Percentiles rank a stretch among this genome's conserved stretches.
Evolutionary conservation across 1,140 invertebrate species (phyloP).

Genomic region (Euwallacea similis): DNA sequence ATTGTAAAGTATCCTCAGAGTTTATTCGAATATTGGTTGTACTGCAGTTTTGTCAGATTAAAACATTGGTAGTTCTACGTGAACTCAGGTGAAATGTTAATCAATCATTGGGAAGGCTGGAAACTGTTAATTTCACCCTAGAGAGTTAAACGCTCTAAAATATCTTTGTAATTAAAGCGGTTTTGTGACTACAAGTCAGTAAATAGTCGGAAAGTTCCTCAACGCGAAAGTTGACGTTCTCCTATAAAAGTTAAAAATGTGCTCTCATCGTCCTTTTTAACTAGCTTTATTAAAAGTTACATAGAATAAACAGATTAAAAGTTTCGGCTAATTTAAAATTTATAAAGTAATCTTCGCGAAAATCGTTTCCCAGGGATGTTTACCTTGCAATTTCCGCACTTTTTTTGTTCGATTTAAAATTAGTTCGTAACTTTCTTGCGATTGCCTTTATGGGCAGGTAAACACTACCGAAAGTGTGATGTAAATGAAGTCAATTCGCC

Average conservation of each 20-base stretch:
- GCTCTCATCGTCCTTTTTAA: slow-evolving; percentile 6
- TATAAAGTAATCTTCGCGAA: slow-evolving; percentile 26
- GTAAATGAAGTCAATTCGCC: too few species aligned
- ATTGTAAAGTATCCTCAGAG: too few species aligned
- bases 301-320: slow-evolving; percentile 24
- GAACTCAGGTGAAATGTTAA: too few species aligned
- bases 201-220: not conserved
- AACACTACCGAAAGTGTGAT: too few species aligned
- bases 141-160: not conserved
- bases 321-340: slow-evolving; percentile 25
- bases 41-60: too few species aligned
- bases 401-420: too few species aligned
- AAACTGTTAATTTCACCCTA: not conserved
- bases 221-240: not conserved
- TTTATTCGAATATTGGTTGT: too few species aligned
- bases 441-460: too few species aligned
- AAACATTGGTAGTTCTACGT: too few species aligned
- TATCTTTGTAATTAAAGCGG: not conserved
- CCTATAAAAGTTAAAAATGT: not conserved
- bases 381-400: too few species aligned
- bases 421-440: too few species aligned
- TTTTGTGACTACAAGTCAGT: not conserved
- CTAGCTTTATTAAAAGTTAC: slow-evolving; percentile 25
- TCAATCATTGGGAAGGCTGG: too few species aligned
- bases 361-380: not conserved